These are phyloP conservation scores for Tiliqua scincoides DNA, from an alignment of 2,113 vertebrate genomes.

Conservation along the genomic window DNA sequence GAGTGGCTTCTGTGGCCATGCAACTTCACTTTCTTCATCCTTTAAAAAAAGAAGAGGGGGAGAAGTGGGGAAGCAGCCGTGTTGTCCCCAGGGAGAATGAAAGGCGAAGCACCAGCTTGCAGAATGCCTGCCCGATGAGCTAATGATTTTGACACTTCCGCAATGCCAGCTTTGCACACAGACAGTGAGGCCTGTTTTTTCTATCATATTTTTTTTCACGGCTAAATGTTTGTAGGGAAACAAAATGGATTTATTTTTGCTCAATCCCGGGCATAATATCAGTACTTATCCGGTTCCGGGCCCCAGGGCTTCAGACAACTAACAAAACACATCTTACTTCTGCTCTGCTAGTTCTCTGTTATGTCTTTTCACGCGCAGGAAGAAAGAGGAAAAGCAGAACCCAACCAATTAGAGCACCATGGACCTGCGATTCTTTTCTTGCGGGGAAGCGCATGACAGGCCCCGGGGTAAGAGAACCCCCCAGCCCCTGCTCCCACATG, in stretches of 20 bases:
- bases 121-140: constrained; percentile 82
- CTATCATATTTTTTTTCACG: constrained; percentile 84
- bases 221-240: constrained; percentile 89
- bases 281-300: constrained; percentile 89
- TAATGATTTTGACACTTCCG: constrained; percentile 87
- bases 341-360: constrained; percentile 86
- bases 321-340: constrained; percentile 95
- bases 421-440: constrained; percentile 76
- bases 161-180: constrained; percentile 82
- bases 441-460: constrained; percentile 72
- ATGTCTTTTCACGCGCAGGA: constrained; percentile 89
- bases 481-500: constrained; percentile 53
- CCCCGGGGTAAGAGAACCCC: constrained; percentile 59
- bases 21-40: constrained; percentile 65
- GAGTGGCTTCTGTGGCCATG: constrained; percentile 56
- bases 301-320: constrained; percentile 88
- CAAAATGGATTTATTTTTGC: constrained; percentile 88
- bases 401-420: constrained; percentile 75
- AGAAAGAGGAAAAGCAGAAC: constrained; percentile 79
- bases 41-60: not conserved
- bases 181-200: constrained; percentile 83
- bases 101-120: constrained; percentile 84
- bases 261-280: constrained; percentile 83
- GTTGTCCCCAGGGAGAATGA: constrained; percentile 79
- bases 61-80: constrained; percentile 73